Conservation (phyloP, 2,797 vertebrate species). For the Selene dorsalis region DNA sequence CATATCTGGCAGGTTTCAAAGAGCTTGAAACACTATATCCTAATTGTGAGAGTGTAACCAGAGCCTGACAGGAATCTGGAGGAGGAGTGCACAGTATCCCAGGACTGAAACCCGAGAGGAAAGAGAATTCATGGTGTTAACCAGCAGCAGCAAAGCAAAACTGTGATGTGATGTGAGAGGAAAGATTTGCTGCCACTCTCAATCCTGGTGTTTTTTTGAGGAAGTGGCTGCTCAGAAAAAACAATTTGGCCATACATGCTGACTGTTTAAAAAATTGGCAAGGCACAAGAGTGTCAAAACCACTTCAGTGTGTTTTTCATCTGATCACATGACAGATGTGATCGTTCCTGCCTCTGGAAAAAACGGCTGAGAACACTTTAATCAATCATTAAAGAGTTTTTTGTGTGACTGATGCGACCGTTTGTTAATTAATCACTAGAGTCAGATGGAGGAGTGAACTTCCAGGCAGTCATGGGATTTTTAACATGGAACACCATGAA, state of each 20-base stretch:
- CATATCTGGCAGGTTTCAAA: constrained; percentile 7
- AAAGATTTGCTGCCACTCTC: constrained; percentile 23
- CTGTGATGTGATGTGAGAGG: constrained; percentile 25
- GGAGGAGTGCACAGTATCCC: constrained; percentile 1
- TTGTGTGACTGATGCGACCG: not conserved
- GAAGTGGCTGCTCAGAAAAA: constrained; percentile 41
- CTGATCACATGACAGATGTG: not conserved
- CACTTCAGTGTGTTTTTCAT: constrained; percentile 23
- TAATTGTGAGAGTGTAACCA: constrained; percentile 42
- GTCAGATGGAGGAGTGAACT: not conserved
- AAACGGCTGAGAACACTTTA: not conserved
- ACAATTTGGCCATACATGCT: constrained; percentile 36
- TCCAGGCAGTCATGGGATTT: not conserved
- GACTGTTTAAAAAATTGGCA: constrained; percentile 33
- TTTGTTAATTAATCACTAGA: not conserved
- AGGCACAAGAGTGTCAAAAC: constrained; percentile 1
- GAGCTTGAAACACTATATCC: constrained; percentile 21
- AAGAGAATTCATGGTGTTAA: constrained; percentile 16
- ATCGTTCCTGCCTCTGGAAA: not conserved
- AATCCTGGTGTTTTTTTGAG: constrained; percentile 30
- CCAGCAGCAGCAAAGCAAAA: constrained; percentile 4
- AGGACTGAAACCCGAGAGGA: constrained; percentile 46
- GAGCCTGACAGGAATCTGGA: constrained; percentile 59
- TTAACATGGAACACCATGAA: not conserved
- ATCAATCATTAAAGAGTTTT: constrained; percentile 2